Conservation (phyloP, 2,888 invertebrate genomes). For the Standfussiana lucernea region DNA sequence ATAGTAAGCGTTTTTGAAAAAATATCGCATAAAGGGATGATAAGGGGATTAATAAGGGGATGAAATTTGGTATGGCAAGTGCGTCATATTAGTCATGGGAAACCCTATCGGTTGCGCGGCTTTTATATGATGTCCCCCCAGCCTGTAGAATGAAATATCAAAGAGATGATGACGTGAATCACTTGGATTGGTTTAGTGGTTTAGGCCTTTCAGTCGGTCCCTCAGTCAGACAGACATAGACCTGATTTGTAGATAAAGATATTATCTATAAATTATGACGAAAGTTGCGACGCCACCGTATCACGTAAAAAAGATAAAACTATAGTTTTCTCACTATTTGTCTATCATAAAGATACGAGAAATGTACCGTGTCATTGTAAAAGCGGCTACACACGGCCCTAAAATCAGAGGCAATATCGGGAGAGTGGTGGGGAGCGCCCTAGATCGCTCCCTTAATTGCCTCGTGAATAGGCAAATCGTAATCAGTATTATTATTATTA, state of each 20-base stretch:
- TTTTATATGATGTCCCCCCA: background rate
- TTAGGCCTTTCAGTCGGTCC: background rate
- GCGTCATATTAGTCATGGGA: background rate
- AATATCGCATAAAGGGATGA: background rate
- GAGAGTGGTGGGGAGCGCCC: too few species aligned
- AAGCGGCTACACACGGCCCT: too few species aligned
- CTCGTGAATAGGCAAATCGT: too few species aligned
- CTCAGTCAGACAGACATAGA: background rate
- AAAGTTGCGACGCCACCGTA: background rate
- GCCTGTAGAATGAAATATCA: background rate
- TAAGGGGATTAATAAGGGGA: background rate
- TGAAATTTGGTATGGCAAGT: background rate
- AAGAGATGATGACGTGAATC: background rate
- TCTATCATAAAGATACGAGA: background rate
- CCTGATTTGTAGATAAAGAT: background rate
- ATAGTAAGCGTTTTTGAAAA: background rate
- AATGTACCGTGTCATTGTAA: background rate
- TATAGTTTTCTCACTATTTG: conserved; percentile 14
- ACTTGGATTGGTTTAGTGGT: background rate
- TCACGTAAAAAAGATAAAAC: conserved; percentile 8
- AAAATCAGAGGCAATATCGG: too few species aligned
- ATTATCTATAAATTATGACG: background rate
- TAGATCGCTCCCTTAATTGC: too few species aligned
- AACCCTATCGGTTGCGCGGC: background rate
- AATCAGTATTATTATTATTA: too few species aligned